These are phyloP conservation scores for Okapia johnstoni DNA, from an alignment of 2,113 vertebrate genomes.

Conservation along the genomic window DNA sequence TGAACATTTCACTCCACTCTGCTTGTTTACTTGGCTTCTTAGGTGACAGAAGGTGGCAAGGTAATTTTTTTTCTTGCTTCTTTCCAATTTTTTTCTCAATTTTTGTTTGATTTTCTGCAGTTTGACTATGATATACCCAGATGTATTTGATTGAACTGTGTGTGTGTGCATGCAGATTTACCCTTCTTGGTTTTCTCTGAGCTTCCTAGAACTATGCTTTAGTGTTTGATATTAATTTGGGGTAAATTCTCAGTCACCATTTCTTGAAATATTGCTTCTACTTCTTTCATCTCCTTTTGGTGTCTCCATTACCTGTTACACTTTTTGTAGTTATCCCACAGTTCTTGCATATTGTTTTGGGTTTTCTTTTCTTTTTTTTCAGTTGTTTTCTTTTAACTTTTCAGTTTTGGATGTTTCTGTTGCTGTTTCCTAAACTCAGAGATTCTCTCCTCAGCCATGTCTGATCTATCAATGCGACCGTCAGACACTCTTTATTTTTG, in stretches of 20 bases:
- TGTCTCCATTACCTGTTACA: neutral
- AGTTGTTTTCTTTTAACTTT: neutral
- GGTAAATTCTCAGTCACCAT: neutral
- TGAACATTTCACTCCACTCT: neutral
- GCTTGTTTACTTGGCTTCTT: neutral
- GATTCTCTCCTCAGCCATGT: neutral
- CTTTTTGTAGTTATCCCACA: neutral
- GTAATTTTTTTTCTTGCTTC: neutral
- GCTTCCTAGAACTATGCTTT: neutral
- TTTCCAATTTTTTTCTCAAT: neutral
- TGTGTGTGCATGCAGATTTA: fast-evolving
- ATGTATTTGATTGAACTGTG: neutral
- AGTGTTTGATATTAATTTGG: neutral
- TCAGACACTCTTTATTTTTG: neutral
- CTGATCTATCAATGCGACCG: neutral
- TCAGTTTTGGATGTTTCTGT: neutral
- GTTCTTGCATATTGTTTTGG: neutral
- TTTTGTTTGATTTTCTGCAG: neutral
- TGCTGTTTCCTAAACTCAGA: neutral
- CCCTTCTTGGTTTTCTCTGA: neutral
- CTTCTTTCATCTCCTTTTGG: neutral
- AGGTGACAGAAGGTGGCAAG: neutral
- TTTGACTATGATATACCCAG: neutral
- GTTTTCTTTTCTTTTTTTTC: neutral
- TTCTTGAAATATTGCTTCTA: neutral